Base-by-base conservation (phyloP, 2,797 vertebrate genomes). In the Pampus argenteus region DNA sequence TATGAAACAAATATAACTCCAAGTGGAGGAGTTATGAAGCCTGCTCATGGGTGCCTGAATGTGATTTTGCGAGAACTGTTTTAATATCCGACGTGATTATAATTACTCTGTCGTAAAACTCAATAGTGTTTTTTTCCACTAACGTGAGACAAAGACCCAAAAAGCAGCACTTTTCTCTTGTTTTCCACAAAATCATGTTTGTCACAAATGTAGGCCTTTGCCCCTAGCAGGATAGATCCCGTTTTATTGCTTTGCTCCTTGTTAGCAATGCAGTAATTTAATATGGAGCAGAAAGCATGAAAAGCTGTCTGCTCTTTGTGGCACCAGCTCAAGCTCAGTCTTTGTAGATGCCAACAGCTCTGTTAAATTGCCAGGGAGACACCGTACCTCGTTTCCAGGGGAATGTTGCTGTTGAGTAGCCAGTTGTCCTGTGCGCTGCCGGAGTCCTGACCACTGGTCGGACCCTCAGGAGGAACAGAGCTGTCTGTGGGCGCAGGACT, bases 401-500 rank as follows among this genome's bases (percentile, higher is more conserved):
- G 98, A 84, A 99, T 99, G 96, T 99, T 99, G 89, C 97, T 99
- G 94, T 99, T 99, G 86, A 99, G 97, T 9, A 99, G 95, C 98
- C 98, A 99, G 94, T 97, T 99, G 95, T 99, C 98, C 92, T 96
- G 97, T 58, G 95, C 91, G 45, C 97, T 96, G 42, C 94, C 87
- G 0, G 95, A 93, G 78, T 99, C 97, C 78, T 94, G 97, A 23
- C 92, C 91, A 13, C 95, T 83, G 51, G 91, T 91, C 0, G 95
- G 95, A 36, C 96, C 96, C 76, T 99, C 98, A 15, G 96, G 96
- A 1, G 96, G 96, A 26, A 92, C 93, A 1, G 98, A 98, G 91
- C 96, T 96, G 89, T 99, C 98, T 0, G 98, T 99, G 73, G 97
- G 98, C 2, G 96, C 97, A 0, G 97, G 98, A 83, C 98, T 99